Evolutionary conservation across 2,113 vertebrate species (phyloP).

Genomic region (Tauraco erythrolophus): DNA sequence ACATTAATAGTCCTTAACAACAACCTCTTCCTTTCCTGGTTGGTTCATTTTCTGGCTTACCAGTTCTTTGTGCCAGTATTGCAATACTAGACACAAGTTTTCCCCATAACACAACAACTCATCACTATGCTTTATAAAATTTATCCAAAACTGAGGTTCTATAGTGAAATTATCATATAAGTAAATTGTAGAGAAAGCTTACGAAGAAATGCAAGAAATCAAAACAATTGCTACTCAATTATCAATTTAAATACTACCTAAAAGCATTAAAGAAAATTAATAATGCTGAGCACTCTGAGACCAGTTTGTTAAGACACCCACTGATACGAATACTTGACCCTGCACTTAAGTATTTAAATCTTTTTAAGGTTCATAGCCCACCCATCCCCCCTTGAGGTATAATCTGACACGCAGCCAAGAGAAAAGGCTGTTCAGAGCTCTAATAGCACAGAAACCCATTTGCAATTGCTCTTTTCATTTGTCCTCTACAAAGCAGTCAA

Average conservation of each 20-base stretch:
- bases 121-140: not conserved
- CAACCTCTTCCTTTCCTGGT: not conserved
- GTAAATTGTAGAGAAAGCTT: not conserved
- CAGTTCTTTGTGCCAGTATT: not conserved
- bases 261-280: constrained; percentile 6
- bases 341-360: not conserved
- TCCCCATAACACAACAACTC: not conserved
- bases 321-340: not conserved
- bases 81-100: not conserved
- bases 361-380: not conserved
- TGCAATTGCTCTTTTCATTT: constrained; percentile 22
- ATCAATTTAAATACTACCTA: not conserved
- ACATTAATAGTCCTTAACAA: not conserved
- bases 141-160: not conserved
- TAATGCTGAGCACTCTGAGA: not conserved
- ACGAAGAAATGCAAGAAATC: not conserved
- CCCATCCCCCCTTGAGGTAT: not conserved
- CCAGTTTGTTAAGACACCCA: not conserved
- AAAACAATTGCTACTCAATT: not conserved
- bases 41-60: not conserved
- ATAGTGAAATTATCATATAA: not conserved
- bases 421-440: not conserved
- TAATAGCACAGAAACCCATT: constrained; percentile 21
- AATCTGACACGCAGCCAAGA: constrained; percentile 13
- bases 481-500: constrained; percentile 49